Evolutionary conservation across 2,888 invertebrate genomes (phyloP).

Genomic region (Leptopterna dolabrata): DNA sequence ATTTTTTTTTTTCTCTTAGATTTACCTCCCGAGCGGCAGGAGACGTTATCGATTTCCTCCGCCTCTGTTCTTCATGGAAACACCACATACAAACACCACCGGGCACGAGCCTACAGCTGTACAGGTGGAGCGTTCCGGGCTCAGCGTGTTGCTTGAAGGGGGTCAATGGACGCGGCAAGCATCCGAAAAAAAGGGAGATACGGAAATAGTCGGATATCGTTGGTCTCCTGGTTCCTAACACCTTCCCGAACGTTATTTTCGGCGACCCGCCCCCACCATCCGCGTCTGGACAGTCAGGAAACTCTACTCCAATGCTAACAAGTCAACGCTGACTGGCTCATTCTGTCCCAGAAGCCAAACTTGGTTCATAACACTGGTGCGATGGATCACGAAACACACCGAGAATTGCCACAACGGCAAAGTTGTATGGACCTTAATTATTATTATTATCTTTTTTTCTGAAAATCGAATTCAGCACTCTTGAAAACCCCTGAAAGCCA

Average conservation of each 20-base stretch:
- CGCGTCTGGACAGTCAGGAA: neutral
- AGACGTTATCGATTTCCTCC: neutral
- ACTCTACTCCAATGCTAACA: too few relatives aligned
- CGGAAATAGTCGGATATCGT: neutral
- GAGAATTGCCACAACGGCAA: too few relatives aligned
- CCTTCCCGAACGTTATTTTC: neutral
- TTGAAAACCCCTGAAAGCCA: too few relatives aligned
- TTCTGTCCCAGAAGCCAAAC: too few relatives aligned
- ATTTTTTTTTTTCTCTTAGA: neutral
- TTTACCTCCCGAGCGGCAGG: neutral
- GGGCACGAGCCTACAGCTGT: neutral
- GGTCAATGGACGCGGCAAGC: neutral
- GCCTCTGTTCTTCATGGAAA: neutral
- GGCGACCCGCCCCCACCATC: neutral
- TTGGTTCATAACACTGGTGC: too few relatives aligned
- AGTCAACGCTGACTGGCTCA: too few relatives aligned
- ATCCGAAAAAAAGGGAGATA: neutral
- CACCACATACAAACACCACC: neutral
- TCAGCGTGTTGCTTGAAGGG: neutral
- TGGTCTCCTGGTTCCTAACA: neutral
- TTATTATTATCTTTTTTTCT: too few relatives aligned
- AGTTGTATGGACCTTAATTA: too few relatives aligned
- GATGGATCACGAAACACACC: too few relatives aligned
- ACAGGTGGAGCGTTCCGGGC: neutral
- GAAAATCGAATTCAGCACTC: too few relatives aligned